A percentile compares a stretch with the other conserved stretches of the same genome.
Evolutionary conservation across 2,113 vertebrate genomes (phyloP).

Genomic region (Sakesphorus luctuosus): DNA sequence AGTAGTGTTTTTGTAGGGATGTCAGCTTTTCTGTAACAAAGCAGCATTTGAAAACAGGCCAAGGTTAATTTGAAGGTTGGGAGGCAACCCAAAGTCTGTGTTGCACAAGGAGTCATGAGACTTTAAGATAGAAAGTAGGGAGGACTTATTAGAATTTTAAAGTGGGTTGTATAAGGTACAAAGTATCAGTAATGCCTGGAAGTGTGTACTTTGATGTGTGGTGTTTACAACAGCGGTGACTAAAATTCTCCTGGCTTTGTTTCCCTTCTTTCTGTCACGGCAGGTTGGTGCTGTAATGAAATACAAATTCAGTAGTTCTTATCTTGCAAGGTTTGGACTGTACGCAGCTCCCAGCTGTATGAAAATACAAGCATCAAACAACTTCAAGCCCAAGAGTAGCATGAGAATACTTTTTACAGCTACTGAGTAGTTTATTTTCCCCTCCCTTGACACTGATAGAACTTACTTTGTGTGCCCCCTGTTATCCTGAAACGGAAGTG

Average conservation of each 20-base stretch:
- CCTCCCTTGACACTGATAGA: background rate
- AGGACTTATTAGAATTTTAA: conserved; percentile 51
- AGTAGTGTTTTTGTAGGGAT: background rate
- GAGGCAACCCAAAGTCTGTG: background rate
- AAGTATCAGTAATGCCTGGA: conserved; percentile 18
- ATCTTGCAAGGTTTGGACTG: background rate
- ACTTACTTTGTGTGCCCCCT: background rate
- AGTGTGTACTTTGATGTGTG: conserved; percentile 44
- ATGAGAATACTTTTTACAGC: background rate
- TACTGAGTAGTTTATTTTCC: fast-evolving
- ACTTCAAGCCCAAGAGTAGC: background rate
- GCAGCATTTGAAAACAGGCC: background rate
- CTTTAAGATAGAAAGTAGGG: background rate
- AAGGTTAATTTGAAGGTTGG: conserved; percentile 2
- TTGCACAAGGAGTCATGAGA: conserved; percentile 60
- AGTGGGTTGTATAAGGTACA: conserved; percentile 10
- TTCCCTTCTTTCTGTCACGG: background rate
- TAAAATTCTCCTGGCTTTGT: conserved; percentile 16
- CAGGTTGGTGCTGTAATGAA: background rate
- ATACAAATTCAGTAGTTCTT: background rate
- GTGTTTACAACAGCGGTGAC: background rate
- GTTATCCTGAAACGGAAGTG: background rate
- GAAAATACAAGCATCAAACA: background rate
- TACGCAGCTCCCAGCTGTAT: background rate
- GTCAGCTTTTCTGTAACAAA: background rate